Evolutionary conservation across 2,797 vertebrate genomes (phyloP), one percentile per base, ranked within the genome.

Genomic region (Syngnathus rostellatus): DNA sequence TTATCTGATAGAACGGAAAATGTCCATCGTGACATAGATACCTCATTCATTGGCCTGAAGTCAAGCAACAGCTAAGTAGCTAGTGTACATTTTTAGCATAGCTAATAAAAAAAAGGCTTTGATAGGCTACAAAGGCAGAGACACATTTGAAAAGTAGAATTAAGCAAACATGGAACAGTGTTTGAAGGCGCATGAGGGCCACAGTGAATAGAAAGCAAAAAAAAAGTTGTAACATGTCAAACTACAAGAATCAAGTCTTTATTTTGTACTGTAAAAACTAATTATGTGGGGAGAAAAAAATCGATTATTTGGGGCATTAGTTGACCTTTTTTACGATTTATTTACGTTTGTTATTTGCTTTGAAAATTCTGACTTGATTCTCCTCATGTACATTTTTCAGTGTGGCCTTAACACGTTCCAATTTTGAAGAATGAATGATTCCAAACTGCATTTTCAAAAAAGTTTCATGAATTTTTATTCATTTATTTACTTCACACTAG

Each of bases 1-100:
- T 85, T 87, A 86, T 64, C 67, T 19, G 86, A 89, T 88, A 87
- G 77, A 59, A 74, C 89, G 85, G 59, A 11, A 19, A 21, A 43
- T 62, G 51, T 57, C 39, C 16, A 37, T 50, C 17, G 9, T 50
- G 45, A n/a, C n/a, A 86, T 86, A 78, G 87, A 72, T 81, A 83
- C 79, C 81, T 81, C 81, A 85, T 85, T 82, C 83, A 82, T 84
- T 81, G 78, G 74, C 69, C 72, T 77, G 10, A 63, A 48, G 16
- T 25, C 43, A 17, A 5, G 16, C 1, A 48, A 45, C 14, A 14
- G 37, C 39, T 21, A 77, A 84, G 86, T 85, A 77, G 82, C 86
- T 87, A 83, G 86, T 78, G 72, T 62, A 66, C 80, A 72, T 85
- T 82, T 82, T 88, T 88, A 82, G 73, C 25, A 23, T 76, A 62